Evolutionary conservation across 2,888 invertebrate species (phyloP), one percentile per base, ranked within the genome.

Genomic region (Polyploca ridens): DNA sequence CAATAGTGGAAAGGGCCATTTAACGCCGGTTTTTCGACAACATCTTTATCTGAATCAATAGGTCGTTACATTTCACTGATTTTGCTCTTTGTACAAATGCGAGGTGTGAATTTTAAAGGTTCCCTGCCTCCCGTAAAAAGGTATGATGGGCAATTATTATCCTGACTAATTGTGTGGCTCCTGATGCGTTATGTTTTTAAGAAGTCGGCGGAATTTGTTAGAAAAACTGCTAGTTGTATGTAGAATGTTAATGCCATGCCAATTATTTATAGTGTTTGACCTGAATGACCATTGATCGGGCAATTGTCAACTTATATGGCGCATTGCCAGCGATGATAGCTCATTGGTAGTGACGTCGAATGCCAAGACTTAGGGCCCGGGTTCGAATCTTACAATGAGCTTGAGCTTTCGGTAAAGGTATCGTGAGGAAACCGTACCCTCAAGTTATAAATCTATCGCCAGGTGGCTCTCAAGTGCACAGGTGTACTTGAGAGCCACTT

Each of bases 1-100:
- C 78, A 76, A 80, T 77, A 77, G 81, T 72, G 74, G 66, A 72
- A 69, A 73, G 63, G 62, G 63, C 77, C 81, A 78, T 79, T 83
- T 75, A 76, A 77, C 73, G 66, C 74, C 71, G 72, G 82, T 90
- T 90, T 90, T 90, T 88, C 83, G 82, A 76, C 85, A 81, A 91
- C 91, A 90, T 86, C 91, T 91, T 90, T 89, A 92, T 91, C 88
- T 81, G 79, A 83, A 82, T 89, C 86, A 92, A 92, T 91, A 79
- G 90, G 85, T 90, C 91, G 88, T 92, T 90, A 89, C 83, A 78
- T 67, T 72, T 71, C 68, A 70, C 74, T 65, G 73, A 75, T 81
- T 78, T 75, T 74, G 75, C 73, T 66, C 58, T 61, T 63, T 62
- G 65, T 69, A 70, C 69, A 68, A 65, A 64, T 66, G 64, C 74